phyloP scores from a whole-genome alignment of 2,888 invertebrate genomes.

The Melikaiella ostensackeni region DNA sequence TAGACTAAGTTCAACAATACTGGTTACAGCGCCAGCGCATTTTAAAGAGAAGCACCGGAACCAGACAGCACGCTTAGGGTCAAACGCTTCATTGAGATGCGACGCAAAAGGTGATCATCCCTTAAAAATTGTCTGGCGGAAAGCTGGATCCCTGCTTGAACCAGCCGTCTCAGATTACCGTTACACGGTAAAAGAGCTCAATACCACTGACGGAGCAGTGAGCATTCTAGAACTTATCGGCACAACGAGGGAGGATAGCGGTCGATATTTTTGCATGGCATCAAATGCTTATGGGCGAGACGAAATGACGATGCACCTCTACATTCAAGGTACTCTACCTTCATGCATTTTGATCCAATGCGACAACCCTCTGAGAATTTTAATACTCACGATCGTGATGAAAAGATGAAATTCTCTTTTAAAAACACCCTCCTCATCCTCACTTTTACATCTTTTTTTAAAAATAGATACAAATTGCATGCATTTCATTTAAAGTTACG shows the following conservation, averaged over 20 bases:
- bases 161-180: conserved; percentile 73
- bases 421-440: neutral
- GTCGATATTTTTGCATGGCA: conserved; percentile 91
- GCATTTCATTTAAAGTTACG: neutral
- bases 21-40: conserved; percentile 86
- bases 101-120: conserved; percentile 93
- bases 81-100: conserved; percentile 83
- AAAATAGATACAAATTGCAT: too few relatives aligned
- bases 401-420: neutral
- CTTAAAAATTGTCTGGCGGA: conserved; percentile 90
- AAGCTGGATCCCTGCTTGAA: conserved; percentile 80
- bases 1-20: conserved; percentile 49
- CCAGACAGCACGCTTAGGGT: conserved; percentile 73
- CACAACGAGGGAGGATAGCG: conserved; percentile 92
- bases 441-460: too few relatives aligned
- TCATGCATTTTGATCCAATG: conserved; percentile 7
- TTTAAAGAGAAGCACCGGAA: conserved; percentile 85
- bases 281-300: conserved; percentile 94
- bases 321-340: conserved; percentile 87
- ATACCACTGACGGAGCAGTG: conserved; percentile 83
- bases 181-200: conserved; percentile 71
- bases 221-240: conserved; percentile 91
- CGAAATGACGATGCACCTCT: conserved; percentile 92
- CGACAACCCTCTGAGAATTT: neutral
- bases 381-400: neutral